A percentile compares a stretch with the other conserved stretches of the same genome.
Conservation (phyloP, 2,888 invertebrate genomes). For the Caenorhabditis sinica region DNA sequence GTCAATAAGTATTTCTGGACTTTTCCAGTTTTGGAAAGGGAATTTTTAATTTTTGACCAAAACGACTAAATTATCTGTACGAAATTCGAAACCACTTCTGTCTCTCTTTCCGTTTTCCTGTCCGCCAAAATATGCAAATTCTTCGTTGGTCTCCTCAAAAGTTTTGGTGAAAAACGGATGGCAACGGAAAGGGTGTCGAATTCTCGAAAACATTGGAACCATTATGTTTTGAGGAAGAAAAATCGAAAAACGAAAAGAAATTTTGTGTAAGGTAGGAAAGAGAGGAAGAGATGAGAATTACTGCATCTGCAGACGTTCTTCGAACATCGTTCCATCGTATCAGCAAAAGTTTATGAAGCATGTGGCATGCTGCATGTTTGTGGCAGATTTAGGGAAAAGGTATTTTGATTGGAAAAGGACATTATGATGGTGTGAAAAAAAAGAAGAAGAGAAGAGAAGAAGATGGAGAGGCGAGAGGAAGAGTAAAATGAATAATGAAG, state of each 20-base stretch:
- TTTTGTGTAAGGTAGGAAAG: slow-evolving; percentile 24
- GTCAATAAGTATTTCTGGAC: too few species aligned
- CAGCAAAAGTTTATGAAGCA: slow-evolving; percentile 37
- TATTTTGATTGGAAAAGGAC: neutral
- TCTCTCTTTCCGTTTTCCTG: neutral
- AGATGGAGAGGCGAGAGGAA: neutral
- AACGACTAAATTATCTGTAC: slow-evolving; percentile 45
- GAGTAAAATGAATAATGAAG: slow-evolving; percentile 30
- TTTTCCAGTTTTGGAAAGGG: too few species aligned
- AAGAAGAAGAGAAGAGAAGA: slow-evolving; percentile 2
- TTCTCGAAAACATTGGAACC: slow-evolving; percentile 33
- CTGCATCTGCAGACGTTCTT: slow-evolving; percentile 21
- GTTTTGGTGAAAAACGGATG: neutral
- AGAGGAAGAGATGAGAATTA: neutral
- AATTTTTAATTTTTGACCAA: neutral
- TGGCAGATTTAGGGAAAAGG: neutral
- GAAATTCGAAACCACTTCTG: slow-evolving; percentile 45
- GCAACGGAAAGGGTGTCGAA: slow-evolving; percentile 38
- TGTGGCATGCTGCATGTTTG: too few species aligned
- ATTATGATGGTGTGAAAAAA: slow-evolving; percentile 4
- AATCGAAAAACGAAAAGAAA: neutral
- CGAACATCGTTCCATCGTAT: slow-evolving; percentile 27
- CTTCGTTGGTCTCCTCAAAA: slow-evolving; percentile 9
- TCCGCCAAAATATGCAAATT: slow-evolving; percentile 58
- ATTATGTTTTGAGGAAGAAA: slow-evolving; percentile 13